Percentiles rank a stretch among this genome's conserved stretches.
These are phyloP conservation scores for Flexamia atlantica DNA, from an alignment of 2,888 invertebrate genomes.

Conservation along the genomic window DNA sequence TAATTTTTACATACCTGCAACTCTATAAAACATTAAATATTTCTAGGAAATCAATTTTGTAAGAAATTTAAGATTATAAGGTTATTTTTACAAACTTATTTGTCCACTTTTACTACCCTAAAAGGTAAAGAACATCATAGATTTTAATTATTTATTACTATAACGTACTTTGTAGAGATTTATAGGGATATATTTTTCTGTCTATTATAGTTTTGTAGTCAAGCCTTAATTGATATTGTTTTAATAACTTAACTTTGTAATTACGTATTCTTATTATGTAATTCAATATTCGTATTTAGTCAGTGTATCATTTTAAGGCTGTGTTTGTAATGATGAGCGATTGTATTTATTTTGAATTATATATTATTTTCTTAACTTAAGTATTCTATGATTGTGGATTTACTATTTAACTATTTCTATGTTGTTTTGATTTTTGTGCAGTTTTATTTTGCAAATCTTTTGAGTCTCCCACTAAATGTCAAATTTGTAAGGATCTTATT, in stretches of 20 bases:
- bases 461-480: constrained; percentile 1
- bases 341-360: not conserved
- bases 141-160: not conserved
- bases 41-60: too few relatives aligned
- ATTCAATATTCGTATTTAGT: not conserved
- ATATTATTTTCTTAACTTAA: not conserved
- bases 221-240: not conserved
- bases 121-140: not conserved
- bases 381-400: too few relatives aligned
- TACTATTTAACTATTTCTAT: not conserved
- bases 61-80: too few relatives aligned
- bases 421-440: not conserved
- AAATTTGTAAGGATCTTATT: not conserved
- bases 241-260: not conserved
- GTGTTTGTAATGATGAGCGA: not conserved
- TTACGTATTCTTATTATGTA: not conserved
- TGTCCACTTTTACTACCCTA: too few relatives aligned
- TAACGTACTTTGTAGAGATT: constrained; percentile 6
- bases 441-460: not conserved
- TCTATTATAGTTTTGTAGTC: not conserved
- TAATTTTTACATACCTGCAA: too few relatives aligned
- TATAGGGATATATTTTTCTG: constrained; percentile 8
- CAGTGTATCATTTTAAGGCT: constrained; percentile 14
- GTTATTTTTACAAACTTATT: too few relatives aligned
- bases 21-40: too few relatives aligned